These are phyloP conservation scores for Sturmia bella DNA, from an alignment of 2,888 invertebrate genomes.

Conservation along the genomic window DNA sequence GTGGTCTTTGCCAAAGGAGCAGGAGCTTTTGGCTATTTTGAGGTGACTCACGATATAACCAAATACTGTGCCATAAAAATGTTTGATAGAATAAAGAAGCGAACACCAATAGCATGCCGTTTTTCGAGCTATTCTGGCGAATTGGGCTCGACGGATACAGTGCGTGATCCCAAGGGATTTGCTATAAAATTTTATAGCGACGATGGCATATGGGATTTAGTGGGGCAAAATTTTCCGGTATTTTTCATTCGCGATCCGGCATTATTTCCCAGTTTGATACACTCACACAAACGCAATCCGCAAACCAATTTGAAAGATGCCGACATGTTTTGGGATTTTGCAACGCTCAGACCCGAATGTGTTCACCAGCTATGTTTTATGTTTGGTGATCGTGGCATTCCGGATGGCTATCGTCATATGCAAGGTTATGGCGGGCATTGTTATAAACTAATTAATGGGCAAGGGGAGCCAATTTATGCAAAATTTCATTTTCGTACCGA, in stretches of 20 bases:
- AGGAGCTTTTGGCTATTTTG: constrained; percentile 93
- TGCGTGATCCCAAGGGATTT: constrained; percentile 95
- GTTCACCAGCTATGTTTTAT: constrained; percentile 92
- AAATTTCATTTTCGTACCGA: constrained; percentile 97
- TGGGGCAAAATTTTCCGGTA: constrained; percentile 96
- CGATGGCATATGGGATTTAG: constrained; percentile 96
- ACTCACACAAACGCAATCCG: constrained; percentile 98
- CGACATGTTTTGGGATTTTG: constrained; percentile 98
- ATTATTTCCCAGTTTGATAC: constrained; percentile 96
- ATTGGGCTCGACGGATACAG: constrained; percentile 94
- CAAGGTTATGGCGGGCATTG: constrained; percentile 98
- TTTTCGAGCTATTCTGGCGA: constrained; percentile 95
- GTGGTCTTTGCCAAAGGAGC: constrained; percentile 98
- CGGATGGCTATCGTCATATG: constrained; percentile 96
- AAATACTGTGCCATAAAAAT: constrained; percentile 90
- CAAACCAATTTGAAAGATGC: constrained; percentile 94
- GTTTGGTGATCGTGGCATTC: constrained; percentile 96
- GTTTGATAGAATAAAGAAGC: constrained; percentile 89
- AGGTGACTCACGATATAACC: constrained; percentile 92
- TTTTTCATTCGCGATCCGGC: constrained; percentile 96
- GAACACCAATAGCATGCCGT: constrained; percentile 89
- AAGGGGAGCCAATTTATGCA: constrained; percentile 89
- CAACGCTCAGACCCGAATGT: constrained; percentile 92
- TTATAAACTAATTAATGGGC: constrained; percentile 92
- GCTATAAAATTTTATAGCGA: constrained; percentile 97